Evolutionary conservation across 2,797 vertebrate genomes (phyloP), one percentile per base, ranked within the genome.

Genomic region (Zalophus californianus): DNA sequence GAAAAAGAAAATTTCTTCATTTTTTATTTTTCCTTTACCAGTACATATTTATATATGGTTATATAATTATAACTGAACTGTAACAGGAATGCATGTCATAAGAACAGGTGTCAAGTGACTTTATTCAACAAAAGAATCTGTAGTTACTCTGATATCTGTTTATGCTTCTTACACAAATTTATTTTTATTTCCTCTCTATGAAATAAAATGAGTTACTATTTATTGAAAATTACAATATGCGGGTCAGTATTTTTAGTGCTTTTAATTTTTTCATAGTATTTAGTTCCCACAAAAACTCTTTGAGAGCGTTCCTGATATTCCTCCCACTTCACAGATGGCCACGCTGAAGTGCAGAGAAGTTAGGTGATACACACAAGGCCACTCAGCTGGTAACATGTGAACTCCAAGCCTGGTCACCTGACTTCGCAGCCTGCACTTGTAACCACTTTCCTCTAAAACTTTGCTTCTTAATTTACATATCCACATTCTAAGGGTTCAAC

Each of bases 11-110:
- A 83, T 9, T 62, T 27, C 20, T 77, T 80, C 6, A 60, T 29
- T 87, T 95, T 94, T 54, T 13, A 58, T 35, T 94, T 95, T 90
- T 82, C 48, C 83, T 92, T 64, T 82, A 41, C 12, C 13, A 20
- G 23, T 60, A 5, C 14, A 2, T 79, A 79, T 41, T 50, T 77
- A 18, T 35, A 25, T 52, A 70, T 5, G 70, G 60, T 86, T 79
- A 25, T 3, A 5, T 80, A 87, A 78, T 96, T 86, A 66, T 38
- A 80, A 32, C 50, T 73, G 48, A 64, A 87, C 78, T 91, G 12
- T 62, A 90, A 38, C 13, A 86, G 38, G 73, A 89, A 79, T 48
- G 5, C 13, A 16, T 82, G n/a, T 41, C 38, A 12, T 82, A 58
- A 58, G 87, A 94, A 70, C n/a, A 87, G 70, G 14, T 87, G 48